These are phyloP conservation scores for Cottoperca gobio DNA, from an alignment of 2,797 vertebrate genomes.

Conservation along the genomic window DNA sequence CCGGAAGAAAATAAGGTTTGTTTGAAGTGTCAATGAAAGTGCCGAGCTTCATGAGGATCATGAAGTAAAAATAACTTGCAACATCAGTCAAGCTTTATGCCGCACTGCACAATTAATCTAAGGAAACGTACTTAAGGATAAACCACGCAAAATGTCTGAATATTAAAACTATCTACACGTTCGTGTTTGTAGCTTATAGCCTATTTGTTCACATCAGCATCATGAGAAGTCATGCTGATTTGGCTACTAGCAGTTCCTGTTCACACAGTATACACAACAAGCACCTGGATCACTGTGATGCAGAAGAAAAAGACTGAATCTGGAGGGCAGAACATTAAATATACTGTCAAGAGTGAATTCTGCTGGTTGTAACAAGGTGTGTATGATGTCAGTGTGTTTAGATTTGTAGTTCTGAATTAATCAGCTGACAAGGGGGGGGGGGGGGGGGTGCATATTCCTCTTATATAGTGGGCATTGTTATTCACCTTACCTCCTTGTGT, in stretches of 20 bases:
- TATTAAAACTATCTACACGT: neutral
- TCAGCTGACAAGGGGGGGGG: neutral
- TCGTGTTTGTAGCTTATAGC: neutral
- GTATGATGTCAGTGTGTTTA: neutral
- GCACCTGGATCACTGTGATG: neutral
- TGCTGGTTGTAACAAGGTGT: neutral
- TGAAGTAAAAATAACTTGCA: conserved; percentile 12
- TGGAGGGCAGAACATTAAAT: no score
- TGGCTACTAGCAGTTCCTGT: neutral
- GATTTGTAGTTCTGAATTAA: no score
- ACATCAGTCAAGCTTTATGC: neutral
- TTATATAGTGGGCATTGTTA: neutral
- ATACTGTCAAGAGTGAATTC: neutral
- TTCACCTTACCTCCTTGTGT: neutral
- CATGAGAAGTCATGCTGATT: neutral
- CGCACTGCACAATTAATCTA: neutral
- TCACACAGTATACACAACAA: neutral
- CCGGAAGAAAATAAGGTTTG: conserved; percentile 1
- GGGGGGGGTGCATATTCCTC: no score
- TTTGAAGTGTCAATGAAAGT: conserved; percentile 12
- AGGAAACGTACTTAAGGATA: neutral
- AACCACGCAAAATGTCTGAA: neutral
- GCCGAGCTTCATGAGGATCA: neutral
- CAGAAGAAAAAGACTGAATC: neutral
- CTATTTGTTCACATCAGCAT: neutral